These are phyloP conservation scores for Nowickia ferox DNA, from an alignment of 2,888 invertebrate genomes.

Conservation along the genomic window DNA sequence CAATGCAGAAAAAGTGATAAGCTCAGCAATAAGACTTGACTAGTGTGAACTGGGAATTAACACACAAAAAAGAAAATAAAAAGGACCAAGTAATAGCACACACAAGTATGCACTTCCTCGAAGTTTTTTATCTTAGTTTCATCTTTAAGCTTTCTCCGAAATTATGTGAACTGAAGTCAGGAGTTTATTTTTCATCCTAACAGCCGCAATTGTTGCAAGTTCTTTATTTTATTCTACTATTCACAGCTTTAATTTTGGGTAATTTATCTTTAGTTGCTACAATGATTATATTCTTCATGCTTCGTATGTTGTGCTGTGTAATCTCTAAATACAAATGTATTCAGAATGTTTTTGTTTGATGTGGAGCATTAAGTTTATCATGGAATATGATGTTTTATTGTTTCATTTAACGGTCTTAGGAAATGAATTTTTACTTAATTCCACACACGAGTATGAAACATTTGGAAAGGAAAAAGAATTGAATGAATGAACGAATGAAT, in stretches of 20 bases:
- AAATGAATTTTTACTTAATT: constrained; percentile 46
- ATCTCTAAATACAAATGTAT: neutral
- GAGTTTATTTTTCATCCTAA: constrained; percentile 18
- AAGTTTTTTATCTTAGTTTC: constrained; percentile 20
- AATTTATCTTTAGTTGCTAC: constrained; percentile 47
- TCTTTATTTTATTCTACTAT: constrained; percentile 1
- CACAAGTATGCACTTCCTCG: constrained; percentile 34
- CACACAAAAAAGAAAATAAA: neutral
- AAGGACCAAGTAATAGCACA: neutral
- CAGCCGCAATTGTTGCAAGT: constrained; percentile 3
- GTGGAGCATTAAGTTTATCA: constrained; percentile 39
- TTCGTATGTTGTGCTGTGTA: neutral
- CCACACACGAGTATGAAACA: too few relatives aligned
- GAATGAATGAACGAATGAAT: too few relatives aligned
- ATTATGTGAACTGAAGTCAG: constrained; percentile 10
- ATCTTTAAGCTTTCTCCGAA: constrained; percentile 13
- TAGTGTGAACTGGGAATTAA: too few relatives aligned
- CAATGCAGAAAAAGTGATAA: too few relatives aligned
- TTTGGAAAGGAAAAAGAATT: too few relatives aligned
- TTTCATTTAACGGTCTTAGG: constrained; percentile 58
- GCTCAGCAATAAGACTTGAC: too few relatives aligned
- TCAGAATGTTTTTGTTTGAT: constrained; percentile 37
- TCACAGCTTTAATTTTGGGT: constrained; percentile 15
- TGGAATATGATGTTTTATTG: constrained; percentile 47
- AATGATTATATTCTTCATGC: neutral